phyloP scores from a whole-genome alignment of 35 echinoderm and acorn worm species.

The Lytechinus pictus region DNA sequence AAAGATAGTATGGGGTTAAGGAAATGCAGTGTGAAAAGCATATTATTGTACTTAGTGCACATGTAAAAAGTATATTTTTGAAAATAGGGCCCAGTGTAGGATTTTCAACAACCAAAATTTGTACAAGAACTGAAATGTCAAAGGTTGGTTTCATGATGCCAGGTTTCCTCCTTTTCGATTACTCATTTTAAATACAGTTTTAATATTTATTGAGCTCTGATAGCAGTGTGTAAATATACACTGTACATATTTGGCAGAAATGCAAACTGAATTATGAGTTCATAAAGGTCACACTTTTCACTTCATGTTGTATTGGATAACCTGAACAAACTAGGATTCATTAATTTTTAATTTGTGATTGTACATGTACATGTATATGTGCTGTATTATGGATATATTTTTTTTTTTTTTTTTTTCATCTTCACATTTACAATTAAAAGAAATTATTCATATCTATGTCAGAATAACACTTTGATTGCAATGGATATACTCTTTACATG shows the following conservation, averaged over 20 bases:
- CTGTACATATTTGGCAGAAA: background rate
- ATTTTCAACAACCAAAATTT: background rate
- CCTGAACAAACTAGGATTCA: no score
- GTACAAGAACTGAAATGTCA: background rate
- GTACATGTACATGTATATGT: background rate
- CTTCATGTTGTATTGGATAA: background rate
- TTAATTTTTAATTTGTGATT: no score
- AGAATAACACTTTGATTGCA: no score
- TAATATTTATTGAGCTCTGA: background rate
- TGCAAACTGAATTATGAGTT: background rate
- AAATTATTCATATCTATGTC: no score
- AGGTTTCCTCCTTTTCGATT: background rate
- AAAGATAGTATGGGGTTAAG: no score
- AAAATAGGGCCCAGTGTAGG: background rate
- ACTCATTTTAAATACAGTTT: background rate
- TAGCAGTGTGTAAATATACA: background rate
- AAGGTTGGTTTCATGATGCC: background rate
- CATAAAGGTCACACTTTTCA: background rate
- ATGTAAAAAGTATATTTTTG: no score
- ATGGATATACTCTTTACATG: no score
- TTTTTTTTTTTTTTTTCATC: no score
- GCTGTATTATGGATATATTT: no score
- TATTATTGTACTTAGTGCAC: no score
- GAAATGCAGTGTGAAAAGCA: no score
- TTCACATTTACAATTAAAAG: no score